Percentiles rank a stretch among this genome's conserved stretches.
phyloP scores from a whole-genome alignment of 1,140 invertebrate species.

The Drosophila leontia region DNA sequence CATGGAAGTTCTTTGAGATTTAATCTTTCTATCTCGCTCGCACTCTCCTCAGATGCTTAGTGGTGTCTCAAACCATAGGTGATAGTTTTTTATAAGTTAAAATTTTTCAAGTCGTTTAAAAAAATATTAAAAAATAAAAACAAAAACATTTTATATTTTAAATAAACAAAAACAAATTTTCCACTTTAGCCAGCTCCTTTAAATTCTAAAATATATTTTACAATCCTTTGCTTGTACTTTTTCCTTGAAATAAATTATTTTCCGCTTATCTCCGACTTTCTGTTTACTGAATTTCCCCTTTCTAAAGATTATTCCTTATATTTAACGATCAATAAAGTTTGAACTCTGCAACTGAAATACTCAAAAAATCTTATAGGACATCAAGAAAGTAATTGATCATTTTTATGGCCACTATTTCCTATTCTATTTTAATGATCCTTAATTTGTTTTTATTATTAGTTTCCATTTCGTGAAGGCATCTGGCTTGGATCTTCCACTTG shows the following conservation, averaged over 20 bases:
- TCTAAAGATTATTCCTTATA: not conserved
- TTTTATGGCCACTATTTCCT: not conserved
- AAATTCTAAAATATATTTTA: not conserved
- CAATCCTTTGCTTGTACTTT: not conserved
- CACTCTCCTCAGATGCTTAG: no score
- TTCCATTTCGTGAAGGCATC: slow-evolving; percentile 46
- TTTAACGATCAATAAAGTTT: slow-evolving; percentile 34
- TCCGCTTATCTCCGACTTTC: not conserved
- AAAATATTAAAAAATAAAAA: no score
- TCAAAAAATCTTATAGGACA: not conserved
- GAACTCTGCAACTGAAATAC: not conserved
- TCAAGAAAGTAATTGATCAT: slow-evolving; percentile 11
- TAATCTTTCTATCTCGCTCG: no score
- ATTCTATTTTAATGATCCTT: slow-evolving; percentile 34
- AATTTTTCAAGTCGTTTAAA: no score
- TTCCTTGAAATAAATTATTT: not conserved
- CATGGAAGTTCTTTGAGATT: no score
- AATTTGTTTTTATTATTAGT: slow-evolving; percentile 36
- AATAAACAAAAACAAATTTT: not conserved
- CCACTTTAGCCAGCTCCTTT: no score
- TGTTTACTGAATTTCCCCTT: no score
- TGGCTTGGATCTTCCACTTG: slow-evolving; percentile 57
- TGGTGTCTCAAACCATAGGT: no score
- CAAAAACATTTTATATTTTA: no score
- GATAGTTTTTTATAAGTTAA: no score